Conservation (phyloP, 1,140 invertebrate species). For the Cotesia vestalis region DNA sequence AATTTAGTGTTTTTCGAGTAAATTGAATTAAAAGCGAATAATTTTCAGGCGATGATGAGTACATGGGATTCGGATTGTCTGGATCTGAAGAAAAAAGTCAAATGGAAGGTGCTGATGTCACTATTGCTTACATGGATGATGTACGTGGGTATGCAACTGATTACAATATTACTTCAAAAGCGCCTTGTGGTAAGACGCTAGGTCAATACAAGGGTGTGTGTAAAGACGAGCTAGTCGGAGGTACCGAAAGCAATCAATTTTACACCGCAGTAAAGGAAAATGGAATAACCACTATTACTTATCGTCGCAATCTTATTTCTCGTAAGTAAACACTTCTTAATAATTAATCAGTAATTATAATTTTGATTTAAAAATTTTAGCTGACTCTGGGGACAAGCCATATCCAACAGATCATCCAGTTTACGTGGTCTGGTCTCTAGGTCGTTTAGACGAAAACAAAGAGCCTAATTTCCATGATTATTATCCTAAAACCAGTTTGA, state of each 20-base stretch:
- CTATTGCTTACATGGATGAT: slow-evolving; percentile 79
- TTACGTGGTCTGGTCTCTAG: slow-evolving; percentile 87
- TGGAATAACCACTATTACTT: slow-evolving; percentile 82
- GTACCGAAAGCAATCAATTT: slow-evolving; percentile 80
- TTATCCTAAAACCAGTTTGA: slow-evolving; percentile 77
- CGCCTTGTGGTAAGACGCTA: slow-evolving; percentile 86
- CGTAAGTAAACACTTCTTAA: slow-evolving; percentile 66
- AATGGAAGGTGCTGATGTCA: slow-evolving; percentile 89
- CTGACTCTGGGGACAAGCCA: slow-evolving; percentile 81
- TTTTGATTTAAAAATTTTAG: slow-evolving; percentile 59
- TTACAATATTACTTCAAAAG: slow-evolving; percentile 86
- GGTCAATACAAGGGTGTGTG: slow-evolving; percentile 88
- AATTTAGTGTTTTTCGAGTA: background rate
- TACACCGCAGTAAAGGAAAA: slow-evolving; percentile 75
- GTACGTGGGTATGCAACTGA: slow-evolving; percentile 78
- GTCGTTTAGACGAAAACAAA: slow-evolving; percentile 78
- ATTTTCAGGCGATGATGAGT: slow-evolving; percentile 76
- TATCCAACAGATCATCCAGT: slow-evolving; percentile 73
- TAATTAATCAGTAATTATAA: background rate
- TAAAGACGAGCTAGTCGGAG: slow-evolving; percentile 79
- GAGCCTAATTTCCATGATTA: slow-evolving; percentile 86
- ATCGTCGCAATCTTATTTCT: slow-evolving; percentile 76
- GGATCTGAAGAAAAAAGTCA: slow-evolving; percentile 74
- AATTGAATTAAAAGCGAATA: slow-evolving; percentile 2
- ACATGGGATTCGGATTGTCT: slow-evolving; percentile 88